phyloP scores from a whole-genome alignment of 2,113 vertebrate genomes.

The Piprites chloris region DNA sequence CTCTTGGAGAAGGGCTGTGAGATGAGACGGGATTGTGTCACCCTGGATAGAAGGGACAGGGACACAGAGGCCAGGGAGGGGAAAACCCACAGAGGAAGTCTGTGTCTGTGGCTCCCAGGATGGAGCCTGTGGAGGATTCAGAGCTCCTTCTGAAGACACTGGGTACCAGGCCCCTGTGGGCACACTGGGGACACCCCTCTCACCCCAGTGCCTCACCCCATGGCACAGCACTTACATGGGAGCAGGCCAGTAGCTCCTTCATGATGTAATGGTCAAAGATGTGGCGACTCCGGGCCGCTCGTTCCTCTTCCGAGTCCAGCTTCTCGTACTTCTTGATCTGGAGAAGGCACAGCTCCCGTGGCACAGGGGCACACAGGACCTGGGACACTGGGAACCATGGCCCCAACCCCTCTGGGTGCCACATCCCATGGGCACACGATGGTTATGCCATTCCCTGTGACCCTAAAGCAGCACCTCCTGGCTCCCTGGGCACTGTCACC shows the following conservation, averaged over 20 bases:
- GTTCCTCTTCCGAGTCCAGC: conserved; percentile 76
- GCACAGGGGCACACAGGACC: neutral
- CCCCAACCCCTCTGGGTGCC: neutral
- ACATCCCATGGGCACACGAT: rapidly evolving
- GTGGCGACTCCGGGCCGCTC: conserved; percentile 58
- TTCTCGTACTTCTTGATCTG: conserved; percentile 80
- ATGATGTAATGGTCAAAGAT: conserved; percentile 79
- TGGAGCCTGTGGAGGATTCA: rapidly evolving
- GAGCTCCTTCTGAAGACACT: neutral
- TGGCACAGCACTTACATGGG: conserved; percentile 58
- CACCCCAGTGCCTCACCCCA: neutral
- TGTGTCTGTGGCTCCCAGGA: neutral
- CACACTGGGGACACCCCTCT: neutral
- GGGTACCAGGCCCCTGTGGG: neutral
- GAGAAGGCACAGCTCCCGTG: neutral
- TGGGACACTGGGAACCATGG: rapidly evolving
- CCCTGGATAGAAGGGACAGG: neutral
- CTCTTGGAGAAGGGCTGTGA: conserved; percentile 76
- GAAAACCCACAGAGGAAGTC: neutral
- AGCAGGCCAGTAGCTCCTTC: conserved; percentile 80
- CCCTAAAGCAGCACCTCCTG: neutral
- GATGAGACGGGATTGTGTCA: neutral
- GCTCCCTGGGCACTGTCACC: neutral
- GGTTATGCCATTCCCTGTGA: neutral
- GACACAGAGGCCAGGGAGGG: neutral